Evolutionary conservation across 2,797 vertebrate genomes (phyloP).

Genomic region (Acipenser ruthenus): DNA sequence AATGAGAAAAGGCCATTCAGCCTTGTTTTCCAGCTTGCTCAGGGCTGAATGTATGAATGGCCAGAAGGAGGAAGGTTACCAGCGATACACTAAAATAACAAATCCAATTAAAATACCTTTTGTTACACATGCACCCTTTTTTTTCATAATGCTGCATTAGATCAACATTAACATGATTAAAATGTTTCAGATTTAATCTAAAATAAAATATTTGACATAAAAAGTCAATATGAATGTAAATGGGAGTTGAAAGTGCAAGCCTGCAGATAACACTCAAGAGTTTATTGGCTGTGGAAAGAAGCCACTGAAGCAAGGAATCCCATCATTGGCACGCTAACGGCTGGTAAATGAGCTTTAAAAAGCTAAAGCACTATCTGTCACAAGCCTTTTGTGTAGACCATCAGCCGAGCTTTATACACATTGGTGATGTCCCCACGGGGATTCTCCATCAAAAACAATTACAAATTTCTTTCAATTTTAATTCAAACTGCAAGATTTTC

Average conservation of each 20-base stretch:
- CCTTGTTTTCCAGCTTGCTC: no score
- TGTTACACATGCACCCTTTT: background rate
- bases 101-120: background rate
- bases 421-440: background rate
- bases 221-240: slow-evolving; percentile 24
- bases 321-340: slow-evolving; percentile 6
- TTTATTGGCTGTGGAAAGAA: slow-evolving; percentile 16
- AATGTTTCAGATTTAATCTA: slow-evolving; percentile 27
- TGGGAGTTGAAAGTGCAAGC: background rate
- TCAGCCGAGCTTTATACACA: slow-evolving; percentile 2
- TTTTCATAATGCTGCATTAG: background rate
- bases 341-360: slow-evolving; percentile 20
- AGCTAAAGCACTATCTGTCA: slow-evolving; percentile 11
- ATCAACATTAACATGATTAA: background rate
- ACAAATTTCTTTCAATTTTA: background rate
- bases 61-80: no score
- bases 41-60: no score
- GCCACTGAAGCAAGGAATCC: slow-evolving; percentile 13
- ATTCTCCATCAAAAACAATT: slow-evolving; percentile 2
- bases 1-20: no score
- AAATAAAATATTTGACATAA: slow-evolving; percentile 39
- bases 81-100: no score
- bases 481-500: slow-evolving; percentile 3
- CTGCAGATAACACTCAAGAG: background rate
- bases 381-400: background rate